Evolutionary conservation across 2,888 invertebrate species (phyloP), one percentile per base, ranked within the genome.

Genomic region (Dioctria linearis): DNA sequence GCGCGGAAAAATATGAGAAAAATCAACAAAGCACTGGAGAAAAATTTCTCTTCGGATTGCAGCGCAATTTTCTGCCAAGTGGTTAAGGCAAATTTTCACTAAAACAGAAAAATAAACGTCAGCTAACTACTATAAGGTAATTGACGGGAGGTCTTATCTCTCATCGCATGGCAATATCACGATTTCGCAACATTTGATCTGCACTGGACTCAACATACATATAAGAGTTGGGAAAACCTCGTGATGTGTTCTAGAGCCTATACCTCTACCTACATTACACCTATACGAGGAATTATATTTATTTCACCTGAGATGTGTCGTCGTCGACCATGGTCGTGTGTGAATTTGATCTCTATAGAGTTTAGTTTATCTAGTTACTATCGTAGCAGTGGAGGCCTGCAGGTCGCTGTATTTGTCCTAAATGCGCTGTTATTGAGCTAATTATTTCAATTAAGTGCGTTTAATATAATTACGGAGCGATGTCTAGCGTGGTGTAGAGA

Each of bases 401-500:
- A 13, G 42, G 39, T 51, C 51, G 39, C 4, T 78, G 42, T 67
- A 39, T 54, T 51, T 54, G 78, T 78, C 42, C 42, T 78, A 78
- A 78, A 67, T 13, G 57, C 5, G 6, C 61, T 79, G 61, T 71
- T 69, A 78, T 79, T 82, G 76, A 66, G 39, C 61, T 76, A 80
- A 80, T 82, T 82, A 82, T 79, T 71, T 66, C 80, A 82, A 82
- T 82, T 82, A 82, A 69, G 51, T 76, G 80, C 80, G 76, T 82
- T 79, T 82, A 82, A 66, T 66, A 71, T 79, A 82, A 82, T 80
- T 78, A 65, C 13, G 39, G 43, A 73, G 76, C 69, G 67, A 43
- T 67, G 80, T 78, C 40, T 43, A 42, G 13, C 11, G 49, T 65
- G 59, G 71, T 39, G 59, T 49, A 73, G 65, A 37, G 61, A 78